These are phyloP conservation scores for Reticulitermes lucifugus DNA, from an alignment of 2,888 invertebrate species.

Conservation along the genomic window DNA sequence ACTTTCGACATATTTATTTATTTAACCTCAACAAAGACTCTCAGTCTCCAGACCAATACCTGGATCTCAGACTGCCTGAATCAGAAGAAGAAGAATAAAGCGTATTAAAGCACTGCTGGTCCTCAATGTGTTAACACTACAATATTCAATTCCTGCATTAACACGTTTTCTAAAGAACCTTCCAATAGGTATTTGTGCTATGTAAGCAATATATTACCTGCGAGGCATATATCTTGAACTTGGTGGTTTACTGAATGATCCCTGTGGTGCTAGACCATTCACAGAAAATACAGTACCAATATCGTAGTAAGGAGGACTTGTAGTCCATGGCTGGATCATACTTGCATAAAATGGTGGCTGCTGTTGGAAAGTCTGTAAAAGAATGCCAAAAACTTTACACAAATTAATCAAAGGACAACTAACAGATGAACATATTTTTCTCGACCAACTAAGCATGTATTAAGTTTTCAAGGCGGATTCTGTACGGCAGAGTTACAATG, in stretches of 20 bases:
- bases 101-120: too few species aligned
- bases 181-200: background rate
- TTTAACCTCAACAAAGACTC: too few species aligned
- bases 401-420: background rate
- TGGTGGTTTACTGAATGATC: conserved; percentile 70
- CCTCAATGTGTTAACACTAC: too few species aligned
- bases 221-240: conserved; percentile 64
- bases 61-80: too few species aligned
- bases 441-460: too few species aligned
- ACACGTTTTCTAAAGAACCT: background rate
- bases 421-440: background rate
- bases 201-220: conserved; percentile 53
- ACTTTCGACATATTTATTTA: too few species aligned
- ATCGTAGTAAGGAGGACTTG: conserved; percentile 72
- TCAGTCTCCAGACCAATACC: too few species aligned
- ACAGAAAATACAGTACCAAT: conserved; percentile 78
- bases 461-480: too few species aligned
- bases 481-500: too few species aligned
- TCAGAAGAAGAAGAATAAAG: too few species aligned
- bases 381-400: background rate
- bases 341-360: conserved; percentile 72
- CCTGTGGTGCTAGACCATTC: conserved; percentile 78
- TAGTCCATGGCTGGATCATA: conserved; percentile 69
- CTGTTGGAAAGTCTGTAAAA: conserved; percentile 66
- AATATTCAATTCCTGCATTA: background rate